phyloP scores from a whole-genome alignment of 2,797 vertebrate genomes.

The Lateolabrax maculatus region DNA sequence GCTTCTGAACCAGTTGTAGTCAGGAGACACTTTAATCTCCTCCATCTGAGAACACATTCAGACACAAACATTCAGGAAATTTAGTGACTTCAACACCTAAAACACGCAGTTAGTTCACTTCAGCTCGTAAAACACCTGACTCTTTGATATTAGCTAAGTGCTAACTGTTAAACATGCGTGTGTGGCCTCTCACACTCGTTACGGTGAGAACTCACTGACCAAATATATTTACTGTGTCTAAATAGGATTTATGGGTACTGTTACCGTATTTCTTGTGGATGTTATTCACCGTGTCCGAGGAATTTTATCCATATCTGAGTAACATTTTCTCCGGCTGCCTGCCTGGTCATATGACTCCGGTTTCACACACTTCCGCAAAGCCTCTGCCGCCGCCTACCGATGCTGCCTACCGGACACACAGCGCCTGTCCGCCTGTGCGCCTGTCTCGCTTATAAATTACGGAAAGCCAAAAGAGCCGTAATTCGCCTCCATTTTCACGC shows the following conservation, averaged over 20 bases:
- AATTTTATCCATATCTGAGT: conserved; percentile 53
- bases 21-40: conserved; percentile 98
- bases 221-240: background rate
- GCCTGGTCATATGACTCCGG: conserved; percentile 72
- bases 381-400: conserved; percentile 12
- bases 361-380: conserved; percentile 68
- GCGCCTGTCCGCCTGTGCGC: background rate
- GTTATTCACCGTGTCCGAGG: conserved; percentile 45
- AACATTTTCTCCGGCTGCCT: conserved; percentile 38
- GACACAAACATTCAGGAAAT: background rate
- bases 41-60: conserved; percentile 88
- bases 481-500: no score
- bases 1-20: conserved; percentile 99
- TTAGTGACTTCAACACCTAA: background rate
- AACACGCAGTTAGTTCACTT: background rate
- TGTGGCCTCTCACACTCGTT: background rate
- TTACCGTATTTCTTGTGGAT: conserved; percentile 51
- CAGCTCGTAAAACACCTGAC: background rate
- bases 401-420: no score
- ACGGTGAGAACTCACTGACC: background rate
- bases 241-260: background rate
- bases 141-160: background rate
- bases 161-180: background rate
- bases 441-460: no score
- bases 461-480: no score